Base-by-base conservation (phyloP, 1,140 invertebrate species). In the Drosophila albomicans region DNA sequence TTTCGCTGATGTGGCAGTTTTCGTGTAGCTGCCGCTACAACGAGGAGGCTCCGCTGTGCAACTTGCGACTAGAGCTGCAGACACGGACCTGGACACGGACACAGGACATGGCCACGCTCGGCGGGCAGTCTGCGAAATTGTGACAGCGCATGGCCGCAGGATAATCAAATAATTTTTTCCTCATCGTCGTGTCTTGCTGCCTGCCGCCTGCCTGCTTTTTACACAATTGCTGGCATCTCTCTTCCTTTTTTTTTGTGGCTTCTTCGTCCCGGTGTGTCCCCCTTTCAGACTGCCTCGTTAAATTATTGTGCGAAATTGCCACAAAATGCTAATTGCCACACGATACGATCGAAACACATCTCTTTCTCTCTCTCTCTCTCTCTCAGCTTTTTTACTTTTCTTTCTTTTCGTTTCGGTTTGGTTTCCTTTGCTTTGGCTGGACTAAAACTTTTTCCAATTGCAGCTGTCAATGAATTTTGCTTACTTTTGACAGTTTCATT, bases 1-100 rank as follows among this genome's bases (percentile, higher is more conserved):
- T 89, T 89, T 89, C 86, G 85, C 85, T 89, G 85, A 89, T 89
- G 85, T 90, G 78, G 85, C 85, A 89, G 75, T 90, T 89, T 86
- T 85, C 72, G 66, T 78, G 56, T 66, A 46, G 69, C 61, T 59
- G 61, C 58, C 46, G 43, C 64, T 62, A 46, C 70, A 46, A 58
- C 54, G 8, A 63, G 48, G 10, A 11, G 52, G 43, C 25, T 10
- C 49, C 5, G 30, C 57, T 10, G 30, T 20, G 48, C 51, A 43
- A 20, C 66, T 48, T 46, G 48, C 28, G n/a, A 51, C n/a, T 52
- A 66, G 52, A 13, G 51, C 49, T 28, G 20, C 13, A 13, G 13
- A 11, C 20, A 54, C 8, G 38, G 51, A 57, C 38, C 30, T 10
- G 58, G 58, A 43, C 52, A 38, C 45, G 46, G 61, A 38, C 46